These are phyloP conservation scores for Poeciliopsis turrubarensis DNA, from an alignment of 2,113 vertebrate genomes.

Conservation along the genomic window DNA sequence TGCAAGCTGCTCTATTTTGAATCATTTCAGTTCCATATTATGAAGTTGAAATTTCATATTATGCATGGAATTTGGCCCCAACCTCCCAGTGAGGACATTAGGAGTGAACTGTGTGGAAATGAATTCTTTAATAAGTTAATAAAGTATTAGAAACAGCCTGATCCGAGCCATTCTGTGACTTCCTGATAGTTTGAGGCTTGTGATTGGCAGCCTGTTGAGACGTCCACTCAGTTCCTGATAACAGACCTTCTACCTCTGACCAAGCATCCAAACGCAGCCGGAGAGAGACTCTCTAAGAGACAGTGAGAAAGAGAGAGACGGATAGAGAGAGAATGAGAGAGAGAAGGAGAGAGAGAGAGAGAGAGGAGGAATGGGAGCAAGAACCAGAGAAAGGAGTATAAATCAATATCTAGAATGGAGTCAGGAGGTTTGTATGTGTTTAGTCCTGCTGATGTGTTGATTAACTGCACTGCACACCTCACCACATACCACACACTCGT, in stretches of 20 bases:
- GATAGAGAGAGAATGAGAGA: conserved; percentile 9
- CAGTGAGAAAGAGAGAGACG: conserved; percentile 3
- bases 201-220: conserved; percentile 71
- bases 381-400: conserved; percentile 43
- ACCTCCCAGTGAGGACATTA: conserved; percentile 20
- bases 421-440: conserved; percentile 65
- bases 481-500: conserved; percentile 17
- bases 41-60: neutral
- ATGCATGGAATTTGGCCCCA: neutral
- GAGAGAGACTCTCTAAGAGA: conserved; percentile 5
- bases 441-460: conserved; percentile 75
- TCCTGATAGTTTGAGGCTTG: conserved; percentile 24
- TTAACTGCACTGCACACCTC: conserved; percentile 51
- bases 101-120: conserved; percentile 12
- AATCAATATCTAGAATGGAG: conserved; percentile 64
- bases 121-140: conserved; percentile 44
- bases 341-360: conserved; percentile 7
- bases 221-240: conserved; percentile 59
- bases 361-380: conserved; percentile 7
- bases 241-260: conserved; percentile 49
- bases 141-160: conserved; percentile 46
- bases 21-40: too few species aligned
- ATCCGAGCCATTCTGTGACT: conserved; percentile 40
- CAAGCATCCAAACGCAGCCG: conserved; percentile 26
- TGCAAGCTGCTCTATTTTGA: too few species aligned